Evolutionary conservation across 2,888 invertebrate genomes (phyloP), one percentile per base, ranked within the genome.

Genomic region (Lithodes maja): DNA sequence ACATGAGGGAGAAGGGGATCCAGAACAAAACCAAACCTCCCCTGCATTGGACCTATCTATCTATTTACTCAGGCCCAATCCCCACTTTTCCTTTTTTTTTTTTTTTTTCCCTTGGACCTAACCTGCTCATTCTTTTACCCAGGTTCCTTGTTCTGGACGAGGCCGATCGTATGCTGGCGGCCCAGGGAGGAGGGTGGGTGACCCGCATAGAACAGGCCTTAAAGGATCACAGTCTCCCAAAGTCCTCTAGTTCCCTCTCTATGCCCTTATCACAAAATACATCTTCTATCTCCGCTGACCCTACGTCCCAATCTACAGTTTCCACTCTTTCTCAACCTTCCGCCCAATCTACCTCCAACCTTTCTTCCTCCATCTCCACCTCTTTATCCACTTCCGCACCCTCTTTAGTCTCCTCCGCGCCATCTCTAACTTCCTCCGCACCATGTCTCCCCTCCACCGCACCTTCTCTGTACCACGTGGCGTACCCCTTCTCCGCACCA

Each of bases 81-180:
- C n/a, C n/a, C n/a, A n/a, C n/a, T n/a, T n/a, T n/a, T n/a, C n/a
- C n/a, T n/a, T n/a, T n/a, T n/a, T n/a, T n/a, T 2, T 7, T 53
- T 79, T 15, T 61, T 61, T 61, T 12, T 61, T 61, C 12, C 5
- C 68, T 61, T 61, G n/a, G n/a, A n/a, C n/a, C n/a, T n/a, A 71
- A n/a, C n/a, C 71, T 9, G 7, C 17, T 71, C 9, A n/a, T 55
- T 3, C 55, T 50, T 68, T 50, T 71, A 55, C 78, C 2, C 61
- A 91, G 91, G 87, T 98, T 96, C 94, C 94, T 98, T 77, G 96
- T 99, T 0, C 97, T 99, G 88, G 99, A 99, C 94, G 99, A 99
- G 95, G 99, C 99, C 3, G 99, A 99, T 94, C 95, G 98, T 92
- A 97, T 99, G 92, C 96, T 98, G 94, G 98, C 86, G 54, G 71